phyloP scores from a whole-genome alignment of 2,113 vertebrate genomes.

The Carollia perspicillata region DNA sequence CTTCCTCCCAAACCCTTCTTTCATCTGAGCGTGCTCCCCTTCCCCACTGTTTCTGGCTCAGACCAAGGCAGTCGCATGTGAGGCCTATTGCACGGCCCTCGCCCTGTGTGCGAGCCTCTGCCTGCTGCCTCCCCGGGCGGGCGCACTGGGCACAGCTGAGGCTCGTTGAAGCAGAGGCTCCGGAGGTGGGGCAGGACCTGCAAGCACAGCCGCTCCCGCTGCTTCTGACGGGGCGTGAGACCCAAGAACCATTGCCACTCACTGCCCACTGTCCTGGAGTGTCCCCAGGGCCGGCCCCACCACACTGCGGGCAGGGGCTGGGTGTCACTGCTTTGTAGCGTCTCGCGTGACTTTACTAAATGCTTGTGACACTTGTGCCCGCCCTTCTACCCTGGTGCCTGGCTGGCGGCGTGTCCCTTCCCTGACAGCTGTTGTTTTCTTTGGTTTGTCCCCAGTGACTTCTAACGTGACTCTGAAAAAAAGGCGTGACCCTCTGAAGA shows the following conservation, averaged over 20 bases:
- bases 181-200: not conserved
- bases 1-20: not conserved
- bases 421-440: not conserved
- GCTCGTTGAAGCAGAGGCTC: not conserved
- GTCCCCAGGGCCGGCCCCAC: not conserved
- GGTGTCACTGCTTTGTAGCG: not conserved
- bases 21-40: not conserved
- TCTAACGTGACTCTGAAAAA: not conserved
- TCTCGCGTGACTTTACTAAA: not conserved
- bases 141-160: not conserved
- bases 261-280: not conserved
- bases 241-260: accelerated
- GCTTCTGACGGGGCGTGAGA: accelerated
- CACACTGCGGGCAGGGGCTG: accelerated
- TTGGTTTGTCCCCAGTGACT: not conserved
- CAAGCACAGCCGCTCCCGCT: not conserved
- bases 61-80: not conserved
- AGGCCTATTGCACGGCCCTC: not conserved
- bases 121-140: not conserved
- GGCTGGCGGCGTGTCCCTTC: not conserved
- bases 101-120: not conserved
- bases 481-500: not conserved
- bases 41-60: not conserved
- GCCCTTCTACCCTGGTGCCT: not conserved
- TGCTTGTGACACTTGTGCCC: no score